phyloP scores from a whole-genome alignment of 2,888 invertebrate species.

The Ischnus inquisitorius region DNA sequence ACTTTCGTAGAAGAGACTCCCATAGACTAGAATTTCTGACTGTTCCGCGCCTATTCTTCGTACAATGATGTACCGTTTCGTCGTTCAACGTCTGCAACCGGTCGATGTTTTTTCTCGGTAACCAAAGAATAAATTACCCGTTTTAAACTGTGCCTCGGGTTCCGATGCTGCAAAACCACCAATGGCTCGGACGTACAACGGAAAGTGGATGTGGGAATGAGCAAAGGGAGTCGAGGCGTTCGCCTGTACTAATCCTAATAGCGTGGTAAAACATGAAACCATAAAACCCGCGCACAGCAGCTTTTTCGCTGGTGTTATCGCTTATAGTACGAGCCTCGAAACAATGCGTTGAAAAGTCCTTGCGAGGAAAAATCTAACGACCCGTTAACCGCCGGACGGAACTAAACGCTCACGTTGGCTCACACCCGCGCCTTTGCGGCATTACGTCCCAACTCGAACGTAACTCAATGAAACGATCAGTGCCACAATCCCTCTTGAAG shows the following conservation, averaged over 20 bases:
- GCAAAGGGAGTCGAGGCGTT: constrained; percentile 18
- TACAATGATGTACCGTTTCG: constrained; percentile 43
- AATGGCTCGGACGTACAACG: background rate
- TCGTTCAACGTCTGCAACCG: constrained; percentile 37
- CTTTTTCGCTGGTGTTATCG: constrained; percentile 36
- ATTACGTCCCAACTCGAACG: background rate
- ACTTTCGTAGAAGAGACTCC: background rate
- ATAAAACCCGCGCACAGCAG: constrained; percentile 29
- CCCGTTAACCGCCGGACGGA: constrained; percentile 63
- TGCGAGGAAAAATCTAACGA: constrained; percentile 52
- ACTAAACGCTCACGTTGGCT: constrained; percentile 48
- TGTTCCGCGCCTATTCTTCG: background rate
- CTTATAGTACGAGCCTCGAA: constrained; percentile 10
- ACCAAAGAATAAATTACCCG: constrained; percentile 54
- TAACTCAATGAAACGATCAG: background rate
- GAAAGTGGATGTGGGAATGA: background rate
- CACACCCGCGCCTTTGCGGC: constrained; percentile 35
- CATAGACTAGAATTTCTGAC: background rate
- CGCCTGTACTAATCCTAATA: constrained; percentile 38
- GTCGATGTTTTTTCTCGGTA: constrained; percentile 48
- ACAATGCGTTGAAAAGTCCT: background rate
- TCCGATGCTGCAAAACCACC: background rate
- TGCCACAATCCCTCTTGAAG: background rate
- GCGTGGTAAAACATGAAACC: constrained; percentile 26
- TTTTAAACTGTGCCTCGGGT: constrained; percentile 3